phyloP scores from a whole-genome alignment of 2,797 vertebrate genomes.

The Poecilia gillii region DNA sequence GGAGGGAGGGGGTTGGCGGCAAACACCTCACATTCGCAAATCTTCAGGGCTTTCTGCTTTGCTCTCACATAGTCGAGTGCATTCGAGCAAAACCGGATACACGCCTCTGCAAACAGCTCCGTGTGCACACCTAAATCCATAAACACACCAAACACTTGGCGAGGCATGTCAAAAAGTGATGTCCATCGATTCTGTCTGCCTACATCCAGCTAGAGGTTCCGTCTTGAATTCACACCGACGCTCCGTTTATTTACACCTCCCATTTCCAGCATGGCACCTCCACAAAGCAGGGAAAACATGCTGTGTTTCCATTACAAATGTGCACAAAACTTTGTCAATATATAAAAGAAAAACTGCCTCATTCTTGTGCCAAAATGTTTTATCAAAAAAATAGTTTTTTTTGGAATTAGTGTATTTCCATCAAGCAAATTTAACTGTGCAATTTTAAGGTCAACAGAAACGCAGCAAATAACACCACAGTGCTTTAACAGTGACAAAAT shows the following conservation, averaged over 20 bases:
- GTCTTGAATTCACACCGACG: slow-evolving; percentile 21
- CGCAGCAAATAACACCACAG: too few relatives aligned
- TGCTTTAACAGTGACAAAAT: neutral
- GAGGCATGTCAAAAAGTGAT: slow-evolving; percentile 43
- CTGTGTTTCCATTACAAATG: too few relatives aligned
- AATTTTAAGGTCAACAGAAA: too few relatives aligned
- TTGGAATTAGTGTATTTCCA: too few relatives aligned
- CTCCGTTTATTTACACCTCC: slow-evolving; percentile 43
- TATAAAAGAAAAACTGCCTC: too few relatives aligned
- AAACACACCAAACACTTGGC: slow-evolving; percentile 27
- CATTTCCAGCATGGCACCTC: slow-evolving; percentile 19
- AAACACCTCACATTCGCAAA: slow-evolving; percentile 12
- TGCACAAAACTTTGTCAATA: too few relatives aligned
- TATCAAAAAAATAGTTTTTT: too few relatives aligned
- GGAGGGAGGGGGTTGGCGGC: neutral
- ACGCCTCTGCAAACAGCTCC: slow-evolving; percentile 33
- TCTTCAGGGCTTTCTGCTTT: slow-evolving; percentile 32
- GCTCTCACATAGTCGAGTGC: slow-evolving; percentile 21
- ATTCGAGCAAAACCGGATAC: slow-evolving; percentile 30
- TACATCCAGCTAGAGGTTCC: slow-evolving; percentile 16
- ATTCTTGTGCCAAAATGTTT: too few relatives aligned
- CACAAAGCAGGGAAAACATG: slow-evolving; percentile 28
- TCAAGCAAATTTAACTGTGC: too few relatives aligned
- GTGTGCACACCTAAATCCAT: slow-evolving; percentile 26
- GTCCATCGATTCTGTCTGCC: slow-evolving; percentile 52